Evolutionary conservation across 2,113 vertebrate genomes (phyloP).

Genomic region (Chiloscyllium plagiosum): DNA sequence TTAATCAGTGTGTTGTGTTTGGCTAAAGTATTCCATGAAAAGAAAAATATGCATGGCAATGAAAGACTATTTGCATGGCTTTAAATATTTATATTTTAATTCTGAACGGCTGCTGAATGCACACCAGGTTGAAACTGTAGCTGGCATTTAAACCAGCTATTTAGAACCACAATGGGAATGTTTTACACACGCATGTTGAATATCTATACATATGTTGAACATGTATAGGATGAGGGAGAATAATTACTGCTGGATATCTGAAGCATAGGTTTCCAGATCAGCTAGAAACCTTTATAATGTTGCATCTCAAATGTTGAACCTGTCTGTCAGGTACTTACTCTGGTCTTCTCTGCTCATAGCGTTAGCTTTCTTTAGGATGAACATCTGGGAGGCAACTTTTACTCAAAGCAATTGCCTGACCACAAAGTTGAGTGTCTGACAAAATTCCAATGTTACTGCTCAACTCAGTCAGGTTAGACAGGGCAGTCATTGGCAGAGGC

Average conservation of each 20-base stretch:
- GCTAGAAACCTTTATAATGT: background rate
- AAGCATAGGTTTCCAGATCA: background rate
- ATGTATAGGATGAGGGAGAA: background rate
- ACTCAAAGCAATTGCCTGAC: background rate
- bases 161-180: background rate
- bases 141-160: background rate
- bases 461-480: background rate
- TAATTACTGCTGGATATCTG: background rate
- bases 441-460: background rate
- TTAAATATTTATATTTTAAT: background rate
- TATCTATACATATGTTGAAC: background rate
- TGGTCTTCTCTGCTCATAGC: background rate
- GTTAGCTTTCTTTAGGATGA: background rate
- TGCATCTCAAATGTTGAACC: background rate
- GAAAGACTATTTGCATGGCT: background rate
- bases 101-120: background rate
- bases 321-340: background rate
- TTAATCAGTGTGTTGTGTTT: constrained; percentile 19
- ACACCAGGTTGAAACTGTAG: background rate
- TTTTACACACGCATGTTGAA: background rate
- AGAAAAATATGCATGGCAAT: background rate
- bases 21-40: background rate
- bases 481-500: background rate
- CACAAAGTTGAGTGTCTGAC: background rate
- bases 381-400: background rate